Evolutionary conservation across 2,888 invertebrate genomes (phyloP), one percentile per base, ranked within the genome.

Genomic region (Drosophila suboccidentalis): DNA sequence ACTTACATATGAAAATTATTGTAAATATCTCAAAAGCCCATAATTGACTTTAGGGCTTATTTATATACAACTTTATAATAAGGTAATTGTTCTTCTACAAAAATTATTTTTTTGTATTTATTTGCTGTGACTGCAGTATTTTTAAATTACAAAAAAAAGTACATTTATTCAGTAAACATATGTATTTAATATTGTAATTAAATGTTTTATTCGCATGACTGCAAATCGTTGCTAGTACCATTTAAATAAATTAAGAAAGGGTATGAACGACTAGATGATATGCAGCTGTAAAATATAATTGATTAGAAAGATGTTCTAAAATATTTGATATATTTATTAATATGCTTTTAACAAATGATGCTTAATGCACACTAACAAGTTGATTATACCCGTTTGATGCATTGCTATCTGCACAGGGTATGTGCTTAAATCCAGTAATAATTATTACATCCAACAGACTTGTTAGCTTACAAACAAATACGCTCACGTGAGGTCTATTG

Each of bases 1-100:
- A 75, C 79, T 82, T 82, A 65, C 70, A 70, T 81, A 71, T 78
- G 66, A 59, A 82, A 78, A 78, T 80, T 74, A 53, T 50, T 49
- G 71, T 71, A 75, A 71, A 85, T 85, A 78, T 73, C 75, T 67
- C 64, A 38, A 68, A 82, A 85, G 75, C 69, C 41, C 44, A 53
- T 73, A 82, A 85, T 78, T 82, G 58, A 61, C 66, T 75, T 69
- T 65, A 75, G 49, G 29, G 47, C 8, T 29, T 29, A 29, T 29
- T 8, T 29, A 8, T 39, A 62, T 59, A 49, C 19, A 60, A 41
- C 38, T 47, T 62, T 64, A 69, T 77, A 61, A 63, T 73, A 69
- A 57, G 4, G 3, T n/a, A 34, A 11, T 46, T 46, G 15, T 57
- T 22, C 15, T 34, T 34, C 11, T 38, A 46, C 8, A 36, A 22